These are phyloP conservation scores for Sebastes dallii DNA, from an alignment of 2,797 vertebrate species.

Conservation along the genomic window DNA sequence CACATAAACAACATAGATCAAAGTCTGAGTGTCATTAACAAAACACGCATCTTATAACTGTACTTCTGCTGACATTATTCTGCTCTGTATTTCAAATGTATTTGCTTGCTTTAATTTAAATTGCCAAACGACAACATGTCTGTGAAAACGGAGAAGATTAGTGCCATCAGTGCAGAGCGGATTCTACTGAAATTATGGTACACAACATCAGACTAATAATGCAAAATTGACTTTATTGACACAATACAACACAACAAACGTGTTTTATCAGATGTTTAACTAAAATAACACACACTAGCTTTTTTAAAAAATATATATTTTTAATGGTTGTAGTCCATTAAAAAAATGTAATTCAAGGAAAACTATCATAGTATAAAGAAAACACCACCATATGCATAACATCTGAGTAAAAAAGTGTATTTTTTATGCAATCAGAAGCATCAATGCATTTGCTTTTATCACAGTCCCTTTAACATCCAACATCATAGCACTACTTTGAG, in stretches of 20 bases:
- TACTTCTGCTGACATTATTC: background rate
- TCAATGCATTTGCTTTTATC: no score
- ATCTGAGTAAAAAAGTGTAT: no score
- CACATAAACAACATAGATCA: background rate
- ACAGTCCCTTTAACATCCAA: no score
- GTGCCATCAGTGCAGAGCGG: background rate
- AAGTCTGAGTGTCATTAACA: background rate
- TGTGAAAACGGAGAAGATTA: background rate
- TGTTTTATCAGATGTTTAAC: background rate
- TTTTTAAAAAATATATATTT: background rate
- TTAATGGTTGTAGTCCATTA: background rate
- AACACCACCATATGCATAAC: no score
- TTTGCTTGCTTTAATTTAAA: background rate
- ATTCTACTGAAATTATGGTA: background rate
- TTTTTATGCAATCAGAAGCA: no score
- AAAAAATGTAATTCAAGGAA: no score
- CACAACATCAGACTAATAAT: background rate
- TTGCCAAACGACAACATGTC: background rate
- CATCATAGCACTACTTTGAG: no score
- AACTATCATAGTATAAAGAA: no score
- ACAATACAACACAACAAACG: background rate
- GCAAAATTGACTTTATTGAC: background rate
- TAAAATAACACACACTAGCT: background rate
- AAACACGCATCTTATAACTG: background rate
- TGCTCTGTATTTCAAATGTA: background rate